Conservation (phyloP, 2,888 invertebrate genomes). For the Iphiclides podalirius region DNA sequence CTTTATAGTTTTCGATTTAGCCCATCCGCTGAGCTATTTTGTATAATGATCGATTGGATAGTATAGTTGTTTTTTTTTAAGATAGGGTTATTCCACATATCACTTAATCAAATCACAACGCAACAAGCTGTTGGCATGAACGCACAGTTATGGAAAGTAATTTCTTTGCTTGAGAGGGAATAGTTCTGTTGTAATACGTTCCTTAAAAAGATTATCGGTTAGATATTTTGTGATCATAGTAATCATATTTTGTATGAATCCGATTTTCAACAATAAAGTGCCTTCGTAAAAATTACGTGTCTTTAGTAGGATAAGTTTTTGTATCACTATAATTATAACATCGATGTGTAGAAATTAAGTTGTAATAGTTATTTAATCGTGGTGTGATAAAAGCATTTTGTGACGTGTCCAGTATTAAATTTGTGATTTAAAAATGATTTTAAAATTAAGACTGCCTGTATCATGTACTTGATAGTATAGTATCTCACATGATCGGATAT, state of each 20-base stretch:
- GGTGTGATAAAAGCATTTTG: conserved; percentile 53
- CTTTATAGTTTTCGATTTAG: background rate
- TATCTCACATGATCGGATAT: conserved; percentile 43
- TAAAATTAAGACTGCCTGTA: conserved; percentile 44
- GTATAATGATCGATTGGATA: conserved; percentile 7
- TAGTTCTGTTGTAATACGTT: background rate
- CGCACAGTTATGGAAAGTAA: conserved; percentile 12
- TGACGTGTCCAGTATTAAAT: conserved; percentile 58
- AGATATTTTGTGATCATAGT: background rate
- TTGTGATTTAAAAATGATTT: conserved; percentile 38
- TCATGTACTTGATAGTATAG: conserved; percentile 37
- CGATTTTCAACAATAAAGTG: conserved; percentile 28
- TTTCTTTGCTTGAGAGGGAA: background rate
- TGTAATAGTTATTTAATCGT: conserved; percentile 22
- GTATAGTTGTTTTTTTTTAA: conserved; percentile 15
- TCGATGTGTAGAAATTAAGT: conserved; percentile 10
- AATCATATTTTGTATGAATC: conserved; percentile 1
- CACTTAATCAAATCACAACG: background rate
- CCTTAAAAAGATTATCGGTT: background rate
- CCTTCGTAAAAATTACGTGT: conserved; percentile 31
- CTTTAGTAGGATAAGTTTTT: conserved; percentile 26
- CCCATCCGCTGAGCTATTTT: conserved; percentile 5
- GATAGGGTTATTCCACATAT: conserved; percentile 10
- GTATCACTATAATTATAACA: conserved; percentile 9
- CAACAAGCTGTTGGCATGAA: background rate